These are phyloP conservation scores for Eulithis testata DNA, from an alignment of 2,888 invertebrate genomes.

Conservation along the genomic window DNA sequence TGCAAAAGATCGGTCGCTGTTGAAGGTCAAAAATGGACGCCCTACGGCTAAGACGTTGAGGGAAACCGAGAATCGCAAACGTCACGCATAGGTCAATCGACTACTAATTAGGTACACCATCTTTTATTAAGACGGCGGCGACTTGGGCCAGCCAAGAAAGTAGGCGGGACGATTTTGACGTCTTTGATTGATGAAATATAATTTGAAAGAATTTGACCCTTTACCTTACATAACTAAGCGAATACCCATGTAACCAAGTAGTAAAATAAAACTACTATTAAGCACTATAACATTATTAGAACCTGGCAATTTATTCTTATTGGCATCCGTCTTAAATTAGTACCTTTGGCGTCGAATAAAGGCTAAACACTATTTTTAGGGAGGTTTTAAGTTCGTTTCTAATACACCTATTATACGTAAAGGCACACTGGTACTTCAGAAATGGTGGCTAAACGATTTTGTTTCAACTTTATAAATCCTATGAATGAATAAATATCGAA, in stretches of 20 bases:
- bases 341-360: conserved; percentile 45
- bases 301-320: conserved; percentile 57
- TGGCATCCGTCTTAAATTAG: conserved; percentile 56
- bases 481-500: too few species aligned
- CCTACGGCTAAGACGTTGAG: too few species aligned
- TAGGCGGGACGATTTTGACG: not conserved
- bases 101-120: too few species aligned
- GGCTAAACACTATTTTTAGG: conserved; percentile 33
- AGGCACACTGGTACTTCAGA: not conserved
- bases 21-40: too few species aligned
- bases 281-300: conserved; percentile 55
- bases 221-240: not conserved
- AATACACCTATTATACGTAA: not conserved
- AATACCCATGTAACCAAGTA: conserved; percentile 15
- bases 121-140: not conserved
- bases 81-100: too few species aligned
- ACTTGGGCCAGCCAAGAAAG: not conserved
- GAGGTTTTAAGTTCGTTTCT: conserved; percentile 14
- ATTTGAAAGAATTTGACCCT: not conserved
- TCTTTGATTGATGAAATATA: not conserved
- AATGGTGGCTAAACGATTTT: too few species aligned
- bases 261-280: conserved; percentile 45
- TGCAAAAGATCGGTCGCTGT: too few species aligned
- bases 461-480: too few species aligned
- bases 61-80: too few species aligned